Conservation (phyloP, 2,113 vertebrate genomes). For the Tachuris rubrigastra region DNA sequence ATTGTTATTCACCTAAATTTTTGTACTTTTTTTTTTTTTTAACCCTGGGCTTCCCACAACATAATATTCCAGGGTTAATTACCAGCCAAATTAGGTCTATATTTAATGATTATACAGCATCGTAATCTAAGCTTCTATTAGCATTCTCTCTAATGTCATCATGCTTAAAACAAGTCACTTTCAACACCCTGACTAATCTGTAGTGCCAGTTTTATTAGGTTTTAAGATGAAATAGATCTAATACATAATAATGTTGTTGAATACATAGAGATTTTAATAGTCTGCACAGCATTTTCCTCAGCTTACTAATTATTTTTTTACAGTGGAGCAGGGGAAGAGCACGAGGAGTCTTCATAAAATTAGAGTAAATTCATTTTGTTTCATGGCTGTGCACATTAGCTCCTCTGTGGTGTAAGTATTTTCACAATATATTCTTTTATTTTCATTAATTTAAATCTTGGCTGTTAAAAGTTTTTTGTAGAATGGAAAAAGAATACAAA, state of each 20-base stretch:
- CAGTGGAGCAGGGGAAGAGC: background rate
- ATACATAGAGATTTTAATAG: background rate
- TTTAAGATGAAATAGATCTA: slow-evolving; percentile 8
- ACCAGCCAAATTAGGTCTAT: slow-evolving; percentile 42
- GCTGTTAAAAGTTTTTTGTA: background rate
- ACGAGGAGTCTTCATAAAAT: background rate
- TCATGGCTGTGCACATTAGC: background rate
- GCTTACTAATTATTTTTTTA: background rate
- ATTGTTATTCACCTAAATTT: slow-evolving; percentile 11
- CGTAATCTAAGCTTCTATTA: slow-evolving; percentile 50
- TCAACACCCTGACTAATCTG: background rate
- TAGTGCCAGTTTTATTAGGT: background rate
- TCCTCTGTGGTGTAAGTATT: background rate
- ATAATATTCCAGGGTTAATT: slow-evolving; percentile 49
- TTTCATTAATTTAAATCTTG: background rate
- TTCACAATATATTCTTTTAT: background rate
- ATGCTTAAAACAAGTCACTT: slow-evolving; percentile 23
- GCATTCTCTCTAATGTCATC: slow-evolving; percentile 36
- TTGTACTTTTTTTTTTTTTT: background rate
- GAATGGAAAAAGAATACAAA: background rate
- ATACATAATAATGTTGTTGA: background rate
- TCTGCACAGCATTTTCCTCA: slow-evolving; percentile 13
- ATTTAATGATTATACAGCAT: slow-evolving; percentile 50
- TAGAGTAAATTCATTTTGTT: background rate
- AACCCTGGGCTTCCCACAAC: background rate